Base-by-base conservation (phyloP, 2,888 invertebrate genomes). In the Pseudolycoriella hygida region DNA sequence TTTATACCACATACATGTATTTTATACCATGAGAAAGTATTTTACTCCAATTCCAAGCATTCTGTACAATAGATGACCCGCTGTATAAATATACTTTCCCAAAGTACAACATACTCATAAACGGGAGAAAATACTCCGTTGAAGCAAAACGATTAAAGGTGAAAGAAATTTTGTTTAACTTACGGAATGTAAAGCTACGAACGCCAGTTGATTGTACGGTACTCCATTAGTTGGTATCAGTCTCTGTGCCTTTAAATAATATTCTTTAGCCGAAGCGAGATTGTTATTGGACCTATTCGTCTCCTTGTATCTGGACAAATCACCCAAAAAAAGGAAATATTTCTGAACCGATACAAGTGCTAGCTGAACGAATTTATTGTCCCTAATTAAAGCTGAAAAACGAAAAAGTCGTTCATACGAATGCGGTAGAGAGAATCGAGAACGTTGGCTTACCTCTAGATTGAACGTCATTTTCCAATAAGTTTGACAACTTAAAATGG, bases 141-240 rank as follows among this genome's bases (percentile, higher is more conserved):
- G n/a, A n/a, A n/a, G n/a, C 25, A 25, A 25, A 25, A 25, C 25
- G 8, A 25, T 25, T 25, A 6, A 8, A 25, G 25, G 25, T 8
- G 25, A 25, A 6, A 8, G 25, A 8, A 25, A 6, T 25, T 25
- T 8, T 25, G 25, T 25, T 25, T 8, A 25, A 74, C 76, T 72
- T 66, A 83, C 82, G 46, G 79, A 76, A 60, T 78, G 81, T 53
- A 85, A 76, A 2, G 94, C 87, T 57, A 96, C 68, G 53, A 96
- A 75, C 18, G 93, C 96, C 53, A 97, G 67, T 62, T 96, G 94
- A 64, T 94, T 89, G 61, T 94, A 96, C 1, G 94, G 90, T 52
- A 87, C 75, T 43, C 94, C 94, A 68, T 93, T 93, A 64, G 89
- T 87, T 8, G 96, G 92, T 66, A 92, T 87, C 38, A 94, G 77